These are phyloP conservation scores for Poecile montanus DNA, from an alignment of 2,797 vertebrate species.

Conservation along the genomic window DNA sequence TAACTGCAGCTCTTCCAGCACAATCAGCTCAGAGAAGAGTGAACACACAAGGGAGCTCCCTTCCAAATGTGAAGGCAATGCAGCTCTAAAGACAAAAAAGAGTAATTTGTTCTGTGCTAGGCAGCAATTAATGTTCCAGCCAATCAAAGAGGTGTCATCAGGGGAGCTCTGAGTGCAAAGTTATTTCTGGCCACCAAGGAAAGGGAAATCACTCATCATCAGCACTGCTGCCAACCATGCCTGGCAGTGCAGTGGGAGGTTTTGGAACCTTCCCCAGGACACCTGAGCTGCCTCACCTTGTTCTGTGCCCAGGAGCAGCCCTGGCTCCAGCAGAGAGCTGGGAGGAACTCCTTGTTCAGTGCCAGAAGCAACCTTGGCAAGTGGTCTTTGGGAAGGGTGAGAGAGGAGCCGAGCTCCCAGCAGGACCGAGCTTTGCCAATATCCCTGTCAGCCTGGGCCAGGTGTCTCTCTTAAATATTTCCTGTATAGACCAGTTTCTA, in stretches of 20 bases:
- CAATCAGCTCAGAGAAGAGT: neutral
- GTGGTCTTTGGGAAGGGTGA: neutral
- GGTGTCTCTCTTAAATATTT: neutral
- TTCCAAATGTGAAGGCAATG: neutral
- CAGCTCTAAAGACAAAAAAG: neutral
- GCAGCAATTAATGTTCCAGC: neutral
- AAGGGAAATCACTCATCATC: neutral
- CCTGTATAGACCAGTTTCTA: neutral
- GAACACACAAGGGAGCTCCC: neutral
- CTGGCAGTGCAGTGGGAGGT: neutral
- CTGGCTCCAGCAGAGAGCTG: neutral
- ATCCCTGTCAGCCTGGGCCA: neutral
- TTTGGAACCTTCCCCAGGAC: neutral
- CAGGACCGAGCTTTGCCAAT: neutral
- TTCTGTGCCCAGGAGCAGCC: neutral
- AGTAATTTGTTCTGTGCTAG: neutral
- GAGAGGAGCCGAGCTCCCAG: neutral
- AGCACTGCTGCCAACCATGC: rapidly evolving
- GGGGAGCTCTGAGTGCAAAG: neutral
- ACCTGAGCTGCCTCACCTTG: neutral
- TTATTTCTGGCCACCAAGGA: neutral
- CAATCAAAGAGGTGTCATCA: neutral
- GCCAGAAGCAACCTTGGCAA: neutral
- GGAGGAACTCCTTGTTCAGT: neutral
- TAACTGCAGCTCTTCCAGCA: rapidly evolving